Percentiles rank a stretch among this genome's conserved stretches.
Conservation (phyloP, 2,888 invertebrate species). For the Nymphalis polychloros region DNA sequence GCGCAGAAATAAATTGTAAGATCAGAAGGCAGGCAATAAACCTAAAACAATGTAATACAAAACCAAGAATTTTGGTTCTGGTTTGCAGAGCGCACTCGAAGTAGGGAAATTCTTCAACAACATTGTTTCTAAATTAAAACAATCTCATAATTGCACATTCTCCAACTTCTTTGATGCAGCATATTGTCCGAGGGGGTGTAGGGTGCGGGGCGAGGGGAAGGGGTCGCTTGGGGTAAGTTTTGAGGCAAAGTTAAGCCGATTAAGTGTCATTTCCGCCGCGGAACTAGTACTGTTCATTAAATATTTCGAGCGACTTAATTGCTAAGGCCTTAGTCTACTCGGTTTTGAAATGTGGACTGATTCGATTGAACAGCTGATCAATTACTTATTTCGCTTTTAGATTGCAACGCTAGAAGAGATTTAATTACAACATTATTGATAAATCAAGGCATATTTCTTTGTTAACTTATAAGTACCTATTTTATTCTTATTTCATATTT, state of each 20-base stretch:
- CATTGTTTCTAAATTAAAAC: slow-evolving; percentile 82
- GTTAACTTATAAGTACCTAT: no score
- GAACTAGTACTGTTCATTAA: slow-evolving; percentile 80
- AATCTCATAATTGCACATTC: slow-evolving; percentile 82
- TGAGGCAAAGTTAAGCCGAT: slow-evolving; percentile 78
- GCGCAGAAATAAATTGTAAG: slow-evolving; percentile 56
- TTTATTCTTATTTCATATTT: no score
- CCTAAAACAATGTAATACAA: slow-evolving; percentile 71
- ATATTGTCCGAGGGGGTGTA: slow-evolving; percentile 54
- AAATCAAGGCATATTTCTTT: no score
- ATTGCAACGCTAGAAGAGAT: background rate
- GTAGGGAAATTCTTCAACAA: slow-evolving; percentile 77
- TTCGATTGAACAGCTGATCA: slow-evolving; percentile 27
- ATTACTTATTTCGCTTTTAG: background rate
- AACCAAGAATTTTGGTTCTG: slow-evolving; percentile 79
- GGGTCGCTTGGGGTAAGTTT: slow-evolving; percentile 65
- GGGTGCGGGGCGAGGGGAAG: slow-evolving; percentile 44
- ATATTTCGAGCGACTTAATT: slow-evolving; percentile 79
- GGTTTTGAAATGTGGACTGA: slow-evolving; percentile 48
- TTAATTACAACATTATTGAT: background rate
- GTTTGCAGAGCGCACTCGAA: slow-evolving; percentile 69
- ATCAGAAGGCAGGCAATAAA: slow-evolving; percentile 67
- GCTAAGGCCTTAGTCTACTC: slow-evolving; percentile 65
- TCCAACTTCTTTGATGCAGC: slow-evolving; percentile 78
- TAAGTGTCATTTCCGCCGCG: slow-evolving; percentile 79